Percentiles rank a stretch among this genome's conserved stretches.
phyloP scores from a whole-genome alignment of 2,113 vertebrate genomes.

The Sinocyclocheilus maitianheensis region DNA sequence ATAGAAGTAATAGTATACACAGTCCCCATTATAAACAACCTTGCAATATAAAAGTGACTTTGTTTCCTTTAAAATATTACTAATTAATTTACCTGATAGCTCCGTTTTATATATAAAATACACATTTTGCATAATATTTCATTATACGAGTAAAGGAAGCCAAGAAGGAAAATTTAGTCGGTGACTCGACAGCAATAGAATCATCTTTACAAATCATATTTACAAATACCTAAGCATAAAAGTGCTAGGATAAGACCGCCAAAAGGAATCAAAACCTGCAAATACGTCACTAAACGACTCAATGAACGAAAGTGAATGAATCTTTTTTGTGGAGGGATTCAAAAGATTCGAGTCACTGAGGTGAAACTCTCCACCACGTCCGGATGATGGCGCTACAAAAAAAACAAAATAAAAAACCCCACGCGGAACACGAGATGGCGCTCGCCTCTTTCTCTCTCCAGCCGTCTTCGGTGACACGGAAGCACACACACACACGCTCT shows the following conservation, averaged over 20 bases:
- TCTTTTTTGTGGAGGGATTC: not conserved
- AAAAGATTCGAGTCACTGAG: not conserved
- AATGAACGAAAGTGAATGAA: not conserved
- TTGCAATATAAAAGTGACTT: not conserved
- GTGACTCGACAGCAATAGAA: not conserved
- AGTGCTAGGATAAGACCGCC: conserved; percentile 28
- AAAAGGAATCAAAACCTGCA: not conserved
- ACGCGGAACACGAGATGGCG: too few species aligned
- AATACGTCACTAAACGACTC: not conserved
- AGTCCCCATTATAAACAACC: not conserved
- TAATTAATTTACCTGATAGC: not conserved
- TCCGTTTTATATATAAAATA: not conserved
- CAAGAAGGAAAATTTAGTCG: not conserved
- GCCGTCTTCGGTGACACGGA: conserved; percentile 28
- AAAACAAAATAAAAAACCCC: too few species aligned
- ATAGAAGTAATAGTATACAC: not conserved
- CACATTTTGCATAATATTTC: not conserved
- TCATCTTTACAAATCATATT: not conserved
- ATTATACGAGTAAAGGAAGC: not conserved
- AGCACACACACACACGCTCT: not conserved
- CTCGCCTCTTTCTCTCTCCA: not conserved
- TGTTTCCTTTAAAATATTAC: not conserved
- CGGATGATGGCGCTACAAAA: conserved; percentile 14
- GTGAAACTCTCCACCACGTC: not conserved
- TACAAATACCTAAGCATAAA: conserved; percentile 40